Evolutionary conservation across 1,140 invertebrate genomes (phyloP), one percentile per base, ranked within the genome.

Genomic region (Luehdorfia chinensis): DNA sequence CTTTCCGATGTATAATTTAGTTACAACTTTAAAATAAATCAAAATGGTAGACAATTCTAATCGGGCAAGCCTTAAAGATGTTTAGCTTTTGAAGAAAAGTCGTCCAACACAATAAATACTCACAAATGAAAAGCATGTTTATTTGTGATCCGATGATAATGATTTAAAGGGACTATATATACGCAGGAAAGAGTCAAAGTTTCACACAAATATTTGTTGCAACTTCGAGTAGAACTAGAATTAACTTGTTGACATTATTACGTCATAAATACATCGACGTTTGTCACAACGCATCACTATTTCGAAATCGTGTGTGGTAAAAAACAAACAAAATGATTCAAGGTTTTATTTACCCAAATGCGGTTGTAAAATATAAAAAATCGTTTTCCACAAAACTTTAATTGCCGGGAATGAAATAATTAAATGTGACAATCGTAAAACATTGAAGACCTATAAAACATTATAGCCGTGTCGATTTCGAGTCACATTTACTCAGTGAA

Each of bases 361-460:
- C 61, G 75, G 75, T 70, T 75, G 74, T 85, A 81, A 83, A 85
- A 79, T 62, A 66, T 67, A 79, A 81, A 81, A 85, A 85, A 80
- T 63, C 66, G 63, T 77, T 75, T 77, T 81, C 75, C 60, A 75
- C 75, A 65, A 76, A 83, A 85, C 66, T 76, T 84, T 85, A 85
- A 85, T 83, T 81, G 77, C 77, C 57, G 49, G 69, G 78, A 84
- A 80, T 85, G 74, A 84, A 85, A 71, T 81, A 85, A 85, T 85
- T 85, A 85, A 85, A 85, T 73, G 72, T 80, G 81, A 85, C 81
- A 85, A 76, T 84, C 81, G 77, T 85, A 85, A 83, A 85, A 75
- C 75, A 80, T 68, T 65, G 76, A 47, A 59, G 32, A 28, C 37
- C 59, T 58, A 81, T 83, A 85, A 85, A 81, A 81, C 68, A 81